phyloP scores from a whole-genome alignment of 2,113 vertebrate genomes.

The Danio rerio region GRCz12tu NC_133190.1:34555501-34556000 shows the following conservation, averaged over 20 bases:
- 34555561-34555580: background rate
- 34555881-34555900: constrained; percentile 13
- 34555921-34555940: background rate
- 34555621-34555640: background rate
- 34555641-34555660: background rate
- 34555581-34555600: background rate
- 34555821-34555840: background rate
- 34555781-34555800: background rate
- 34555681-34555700: background rate
- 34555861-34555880: constrained; percentile 1
- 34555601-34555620: background rate
- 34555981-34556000: constrained; percentile 1
- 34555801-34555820: background rate
- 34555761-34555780: too few relatives aligned
- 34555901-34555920: constrained; percentile 21
- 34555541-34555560: too few relatives aligned
- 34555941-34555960: background rate
- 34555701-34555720: background rate
- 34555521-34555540: too few relatives aligned
- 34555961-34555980: constrained; percentile 67
- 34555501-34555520: too few relatives aligned
- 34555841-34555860: background rate
- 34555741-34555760: background rate
- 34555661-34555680: background rate
- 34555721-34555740: background rate